Evolutionary conservation across 2,888 invertebrate genomes (phyloP).

Genomic region (Sminthurides aquaticus): DNA sequence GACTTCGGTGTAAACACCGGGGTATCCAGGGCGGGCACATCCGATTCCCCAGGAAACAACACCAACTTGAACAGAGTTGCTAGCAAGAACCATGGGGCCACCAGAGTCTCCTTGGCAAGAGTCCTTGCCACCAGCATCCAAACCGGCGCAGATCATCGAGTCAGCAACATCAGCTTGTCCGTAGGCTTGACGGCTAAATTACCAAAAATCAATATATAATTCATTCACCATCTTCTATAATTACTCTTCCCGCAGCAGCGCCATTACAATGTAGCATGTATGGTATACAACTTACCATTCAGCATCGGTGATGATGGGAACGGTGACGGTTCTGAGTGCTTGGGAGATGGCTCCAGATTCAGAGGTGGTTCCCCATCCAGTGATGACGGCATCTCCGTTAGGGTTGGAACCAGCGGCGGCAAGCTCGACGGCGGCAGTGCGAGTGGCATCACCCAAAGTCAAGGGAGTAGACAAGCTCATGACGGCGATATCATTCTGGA

Average conservation of each 20-base stretch:
- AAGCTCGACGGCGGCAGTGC: not conserved
- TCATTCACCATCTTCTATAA: too few relatives aligned
- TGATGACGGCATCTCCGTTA: not conserved
- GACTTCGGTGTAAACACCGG: slow-evolving; percentile 5
- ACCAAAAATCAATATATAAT: too few relatives aligned
- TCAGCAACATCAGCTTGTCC: not conserved
- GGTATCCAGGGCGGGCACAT: slow-evolving; percentile 4
- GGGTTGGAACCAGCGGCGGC: not conserved
- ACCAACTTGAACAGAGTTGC: not conserved
- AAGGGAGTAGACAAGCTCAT: not conserved
- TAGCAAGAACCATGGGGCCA: not conserved
- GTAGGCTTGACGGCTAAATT: slow-evolving; percentile 1
- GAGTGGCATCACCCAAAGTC: not conserved
- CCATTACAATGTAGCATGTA: too few relatives aligned
- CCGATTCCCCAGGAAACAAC: slow-evolving; percentile 3
- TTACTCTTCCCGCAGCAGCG: too few relatives aligned
- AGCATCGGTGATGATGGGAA: not conserved
- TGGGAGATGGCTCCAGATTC: not conserved
- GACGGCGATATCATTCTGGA: slow-evolving; percentile 4
- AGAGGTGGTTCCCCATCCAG: slow-evolving; percentile 14
- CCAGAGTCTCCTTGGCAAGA: slow-evolving; percentile 9
- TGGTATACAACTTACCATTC: not conserved
- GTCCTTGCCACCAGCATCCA: slow-evolving; percentile 11
- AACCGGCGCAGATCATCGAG: slow-evolving; percentile 14
- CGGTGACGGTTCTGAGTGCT: not conserved